A percentile compares a stretch with the other conserved stretches of the same genome.
Evolutionary conservation across 2,797 vertebrate genomes (phyloP).

Genomic region (Galagoides demidoff): DNA sequence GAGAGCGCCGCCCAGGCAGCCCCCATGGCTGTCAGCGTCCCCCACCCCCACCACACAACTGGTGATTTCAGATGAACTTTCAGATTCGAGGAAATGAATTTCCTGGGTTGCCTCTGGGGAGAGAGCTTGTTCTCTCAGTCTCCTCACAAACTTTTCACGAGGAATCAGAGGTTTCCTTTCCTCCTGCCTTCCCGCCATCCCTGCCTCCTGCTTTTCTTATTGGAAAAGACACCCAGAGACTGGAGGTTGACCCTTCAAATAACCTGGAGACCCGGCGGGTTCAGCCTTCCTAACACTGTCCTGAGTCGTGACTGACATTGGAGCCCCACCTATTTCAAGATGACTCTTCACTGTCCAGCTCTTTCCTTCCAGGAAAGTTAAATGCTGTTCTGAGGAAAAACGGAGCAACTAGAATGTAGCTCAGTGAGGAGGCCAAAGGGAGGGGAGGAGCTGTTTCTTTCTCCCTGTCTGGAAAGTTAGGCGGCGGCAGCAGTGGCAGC

Average conservation of each 20-base stretch:
- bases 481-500: too few relatives aligned
- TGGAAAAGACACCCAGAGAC: background rate
- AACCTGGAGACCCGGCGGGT: background rate
- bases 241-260: background rate
- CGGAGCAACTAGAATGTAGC: background rate
- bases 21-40: rapidly evolving
- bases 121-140: background rate
- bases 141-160: background rate
- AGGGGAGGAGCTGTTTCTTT: background rate
- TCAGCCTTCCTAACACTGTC: background rate
- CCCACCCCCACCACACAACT: too few relatives aligned
- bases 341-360: background rate
- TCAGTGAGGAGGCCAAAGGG: background rate
- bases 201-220: background rate
- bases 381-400: background rate
- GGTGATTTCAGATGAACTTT: background rate
- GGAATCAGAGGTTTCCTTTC: background rate
- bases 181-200: background rate
- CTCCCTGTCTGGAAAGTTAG: background rate
- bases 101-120: background rate
- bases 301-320: background rate
- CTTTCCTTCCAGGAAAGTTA: background rate
- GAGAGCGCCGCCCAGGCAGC: too few relatives aligned
- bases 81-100: background rate
- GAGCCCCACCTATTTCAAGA: background rate